phyloP scores from a whole-genome alignment of 2,888 invertebrate species.

The Rotaria sp. region DNA sequence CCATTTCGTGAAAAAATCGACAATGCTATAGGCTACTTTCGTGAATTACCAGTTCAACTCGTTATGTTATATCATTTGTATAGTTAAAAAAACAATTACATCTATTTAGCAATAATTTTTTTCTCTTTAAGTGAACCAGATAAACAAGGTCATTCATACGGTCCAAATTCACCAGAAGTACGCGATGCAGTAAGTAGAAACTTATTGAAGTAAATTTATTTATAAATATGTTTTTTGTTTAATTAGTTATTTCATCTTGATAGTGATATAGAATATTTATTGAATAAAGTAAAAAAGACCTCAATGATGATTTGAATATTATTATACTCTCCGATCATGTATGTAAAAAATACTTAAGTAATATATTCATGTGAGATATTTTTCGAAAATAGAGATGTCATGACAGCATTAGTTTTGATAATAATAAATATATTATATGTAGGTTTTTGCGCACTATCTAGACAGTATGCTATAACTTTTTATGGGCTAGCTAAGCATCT shows the following conservation, averaged over 20 bases:
- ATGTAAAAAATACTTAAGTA: neutral
- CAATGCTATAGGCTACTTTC: neutral
- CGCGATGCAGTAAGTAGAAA: neutral
- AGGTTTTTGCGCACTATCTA: too few relatives aligned
- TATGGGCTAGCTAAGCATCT: too few relatives aligned
- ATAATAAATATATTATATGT: too few relatives aligned
- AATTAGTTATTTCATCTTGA: neutral
- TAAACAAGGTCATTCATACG: conserved; percentile 8
- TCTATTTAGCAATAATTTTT: neutral
- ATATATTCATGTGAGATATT: too few relatives aligned
- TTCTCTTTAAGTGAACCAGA: neutral
- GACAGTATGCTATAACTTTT: too few relatives aligned
- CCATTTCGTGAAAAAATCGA: neutral
- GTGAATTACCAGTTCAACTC: neutral
- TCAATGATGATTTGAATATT: neutral
- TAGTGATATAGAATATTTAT: neutral
- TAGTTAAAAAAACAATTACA: neutral
- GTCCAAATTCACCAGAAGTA: neutral
- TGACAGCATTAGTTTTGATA: too few relatives aligned
- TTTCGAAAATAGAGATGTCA: too few relatives aligned
- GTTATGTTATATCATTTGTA: neutral
- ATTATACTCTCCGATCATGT: conserved; percentile 1
- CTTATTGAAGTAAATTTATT: too few relatives aligned
- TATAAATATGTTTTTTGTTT: neutral
- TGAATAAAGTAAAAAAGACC: neutral